Base-by-base conservation (phyloP, 2,888 invertebrate species). In the Ecdyonurus torrentis region DNA sequence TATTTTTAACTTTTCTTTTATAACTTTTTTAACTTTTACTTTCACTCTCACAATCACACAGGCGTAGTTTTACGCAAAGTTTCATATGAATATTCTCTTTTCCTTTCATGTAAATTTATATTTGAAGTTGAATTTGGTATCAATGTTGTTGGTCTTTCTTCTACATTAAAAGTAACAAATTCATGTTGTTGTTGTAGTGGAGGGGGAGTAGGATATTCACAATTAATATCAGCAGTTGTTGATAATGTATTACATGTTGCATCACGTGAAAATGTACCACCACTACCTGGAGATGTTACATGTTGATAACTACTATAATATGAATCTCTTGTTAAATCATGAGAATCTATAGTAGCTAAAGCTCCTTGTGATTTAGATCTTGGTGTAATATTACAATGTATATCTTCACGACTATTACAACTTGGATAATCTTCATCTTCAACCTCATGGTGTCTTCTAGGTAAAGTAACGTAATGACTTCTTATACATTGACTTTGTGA, bases 141-240 rank as follows among this genome's bases (percentile, higher is more conserved):
- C 58, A 62, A 37, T 3, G 64, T 61, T 20, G 65, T 60, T 2
- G 64, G 61, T n/a, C 62, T 60, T 37, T 65, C 80, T 52, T 83
- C 85, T 63, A 83, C 77, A 69, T 86, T 84, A 71, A 86, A 86
- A 15, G 85, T 84, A 59, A 86, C 84, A 71, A 86, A 80, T 69
- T 86, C 86, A 67, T 84, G 84, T 66, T 83, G 81, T n/a, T n/a
- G n/a, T n/a, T n/a, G n/a, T n/a, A n/a, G n/a, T n/a, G n/a, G n/a
- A n/a, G n/a, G n/a, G n/a, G n/a, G n/a, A n/a, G 60, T 80, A 78
- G 58, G 76, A 78, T 64, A 76, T 70, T 76, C 77, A 67, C 74
- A 74, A 66, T 74, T 76, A 50, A 81, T 77, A 68, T 81, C 81
- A 20, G 81, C 81, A 24, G 86, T 84, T 24, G 66, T 67, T 25